Evolutionary conservation across 2,888 invertebrate species (phyloP), one percentile per base, ranked within the genome.

Genomic region (Platycnemis pennipes): DNA sequence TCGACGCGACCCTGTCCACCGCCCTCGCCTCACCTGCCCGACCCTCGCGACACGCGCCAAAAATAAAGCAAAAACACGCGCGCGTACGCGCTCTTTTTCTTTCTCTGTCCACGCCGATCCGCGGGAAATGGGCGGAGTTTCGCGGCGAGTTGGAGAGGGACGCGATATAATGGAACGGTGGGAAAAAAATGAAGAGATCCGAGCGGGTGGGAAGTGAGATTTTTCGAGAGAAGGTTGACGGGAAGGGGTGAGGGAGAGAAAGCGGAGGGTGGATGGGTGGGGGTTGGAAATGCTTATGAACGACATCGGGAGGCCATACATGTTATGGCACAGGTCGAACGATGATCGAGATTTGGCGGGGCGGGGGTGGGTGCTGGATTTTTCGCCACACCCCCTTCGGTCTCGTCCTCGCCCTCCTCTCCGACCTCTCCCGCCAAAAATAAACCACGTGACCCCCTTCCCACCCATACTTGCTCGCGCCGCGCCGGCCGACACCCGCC

Each of bases 261-360:
- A 3, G 69, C 31, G 31, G 31, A 22, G 69, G n/a, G 8, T 31
- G 37, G n/a, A 16, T 31, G 37, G 37, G 37, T 37, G n/a, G 69
- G 37, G 8, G 37, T 77, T 37, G 45, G 88, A 26, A 91, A 91
- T 91, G 63, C 91, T 63, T n/a, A 63, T 69, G n/a, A 63, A 69
- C 91, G 91, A 91, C 91, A 91, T 91, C 91, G 91, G 91, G 91
- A 91, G 91, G 91, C 91, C 63, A 91, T 91, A 44, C 91, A 69
- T 91, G 91, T 69, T 91, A 91, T 56, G n/a, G 91, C 37, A 91
- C 91, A 91, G 91, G 91, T 91, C 91, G 91, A 91, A 91, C 44
- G 91, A 91, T 91, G 91, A 91, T 91, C 91, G 91, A 91, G 91
- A 91, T 91, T 91, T 63, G 91, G 77, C 37, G 19, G 63, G 44